Conservation (phyloP, 2,888 invertebrate genomes). For the Chesias legatella region DNA sequence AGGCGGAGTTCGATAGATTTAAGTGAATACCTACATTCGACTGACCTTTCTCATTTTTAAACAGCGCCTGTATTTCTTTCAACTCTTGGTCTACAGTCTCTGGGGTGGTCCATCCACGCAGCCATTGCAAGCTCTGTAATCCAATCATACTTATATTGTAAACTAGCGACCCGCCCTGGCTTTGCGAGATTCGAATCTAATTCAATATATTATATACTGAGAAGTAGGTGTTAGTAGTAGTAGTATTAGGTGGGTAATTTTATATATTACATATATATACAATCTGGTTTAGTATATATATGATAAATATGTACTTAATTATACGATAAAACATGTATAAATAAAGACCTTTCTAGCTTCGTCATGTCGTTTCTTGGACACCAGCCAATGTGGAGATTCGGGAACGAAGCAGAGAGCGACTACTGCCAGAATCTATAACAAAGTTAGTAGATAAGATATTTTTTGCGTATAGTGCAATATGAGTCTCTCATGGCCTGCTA, state of each 20-base stretch:
- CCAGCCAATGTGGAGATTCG: constrained; percentile 91
- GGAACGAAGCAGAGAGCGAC: constrained; percentile 86
- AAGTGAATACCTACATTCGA: neutral
- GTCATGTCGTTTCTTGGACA: constrained; percentile 82
- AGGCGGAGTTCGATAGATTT: too few relatives aligned
- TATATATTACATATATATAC: too few relatives aligned
- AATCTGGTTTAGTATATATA: neutral
- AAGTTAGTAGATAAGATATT: too few relatives aligned
- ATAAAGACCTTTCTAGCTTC: constrained; percentile 82
- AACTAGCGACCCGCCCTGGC: too few relatives aligned
- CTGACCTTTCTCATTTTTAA: constrained; percentile 49
- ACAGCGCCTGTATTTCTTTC: constrained; percentile 67
- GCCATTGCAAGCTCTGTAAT: constrained; percentile 84
- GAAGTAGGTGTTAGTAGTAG: too few relatives aligned
- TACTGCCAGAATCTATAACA: constrained; percentile 77
- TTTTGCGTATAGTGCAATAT: too few relatives aligned
- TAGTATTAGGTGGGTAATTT: too few relatives aligned
- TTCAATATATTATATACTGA: too few relatives aligned
- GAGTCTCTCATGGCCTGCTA: too few relatives aligned
- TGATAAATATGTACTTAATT: neutral
- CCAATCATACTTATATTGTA: neutral
- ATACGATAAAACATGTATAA: neutral
- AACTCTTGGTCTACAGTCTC: constrained; percentile 82
- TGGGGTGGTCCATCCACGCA: constrained; percentile 87
- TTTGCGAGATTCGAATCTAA: too few relatives aligned